A percentile compares a stretch with the other conserved stretches of the same genome.
Evolutionary conservation across 2,113 vertebrate species (phyloP).

Genomic region (Rhinoderma darwinii): DNA sequence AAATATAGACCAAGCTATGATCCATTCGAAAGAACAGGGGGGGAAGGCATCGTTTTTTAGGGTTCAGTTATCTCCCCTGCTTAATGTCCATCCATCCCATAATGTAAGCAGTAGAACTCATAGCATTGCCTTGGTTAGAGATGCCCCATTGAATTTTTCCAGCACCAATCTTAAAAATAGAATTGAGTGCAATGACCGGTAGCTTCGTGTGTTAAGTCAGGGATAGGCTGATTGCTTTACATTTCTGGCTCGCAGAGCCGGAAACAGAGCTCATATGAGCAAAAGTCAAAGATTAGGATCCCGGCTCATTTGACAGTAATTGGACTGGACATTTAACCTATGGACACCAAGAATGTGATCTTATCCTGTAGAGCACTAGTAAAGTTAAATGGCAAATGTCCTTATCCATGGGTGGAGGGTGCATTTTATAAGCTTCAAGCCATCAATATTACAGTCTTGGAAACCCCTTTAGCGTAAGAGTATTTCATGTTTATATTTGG

Average conservation of each 20-base stretch:
- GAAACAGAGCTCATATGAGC: neutral
- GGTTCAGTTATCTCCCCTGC: too few species aligned
- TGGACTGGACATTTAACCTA: neutral
- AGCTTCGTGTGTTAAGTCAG: neutral
- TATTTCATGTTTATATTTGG: neutral
- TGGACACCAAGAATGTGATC: neutral
- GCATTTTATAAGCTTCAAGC: neutral
- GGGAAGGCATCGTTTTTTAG: too few species aligned
- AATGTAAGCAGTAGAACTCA: neutral
- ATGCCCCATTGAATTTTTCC: neutral
- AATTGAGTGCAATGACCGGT: neutral
- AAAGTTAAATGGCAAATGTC: too few species aligned
- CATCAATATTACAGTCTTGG: too few species aligned
- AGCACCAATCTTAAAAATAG: neutral
- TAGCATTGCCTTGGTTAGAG: neutral
- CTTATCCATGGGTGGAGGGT: neutral
- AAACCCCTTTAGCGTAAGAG: neutral
- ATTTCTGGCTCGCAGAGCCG: neutral
- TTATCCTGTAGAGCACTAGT: neutral
- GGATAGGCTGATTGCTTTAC: neutral
- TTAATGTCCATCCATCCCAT: too few species aligned
- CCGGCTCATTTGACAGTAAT: neutral
- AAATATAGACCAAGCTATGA: too few species aligned
- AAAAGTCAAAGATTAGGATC: neutral
- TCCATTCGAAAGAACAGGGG: too few species aligned